These are phyloP conservation scores for Piezodorus guildinii DNA, from an alignment of 1,140 invertebrate species.

Conservation along the genomic window DNA sequence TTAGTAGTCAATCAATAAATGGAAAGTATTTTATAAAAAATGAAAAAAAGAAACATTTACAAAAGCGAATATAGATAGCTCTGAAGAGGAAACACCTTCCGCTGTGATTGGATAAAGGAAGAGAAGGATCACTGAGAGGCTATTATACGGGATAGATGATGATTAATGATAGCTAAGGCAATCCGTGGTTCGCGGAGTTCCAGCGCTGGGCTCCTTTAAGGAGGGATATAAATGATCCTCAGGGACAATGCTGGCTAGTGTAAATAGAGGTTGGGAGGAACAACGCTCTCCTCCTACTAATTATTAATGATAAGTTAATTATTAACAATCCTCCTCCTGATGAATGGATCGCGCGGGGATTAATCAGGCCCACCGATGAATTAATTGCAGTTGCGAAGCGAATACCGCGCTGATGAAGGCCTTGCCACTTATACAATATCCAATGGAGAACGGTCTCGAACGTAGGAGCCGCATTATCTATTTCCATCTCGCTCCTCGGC, in stretches of 20 bases:
- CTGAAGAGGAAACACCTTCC: no score
- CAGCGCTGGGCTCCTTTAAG: not conserved
- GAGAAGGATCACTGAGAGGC: no score
- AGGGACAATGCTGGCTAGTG: not conserved
- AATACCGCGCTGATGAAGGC: no score
- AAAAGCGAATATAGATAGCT: no score
- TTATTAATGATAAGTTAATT: constrained; percentile 8
- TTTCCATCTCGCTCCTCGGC: no score
- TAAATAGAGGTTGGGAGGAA: not conserved
- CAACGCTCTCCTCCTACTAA: not conserved
- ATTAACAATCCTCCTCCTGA: not conserved
- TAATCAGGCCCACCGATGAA: not conserved
- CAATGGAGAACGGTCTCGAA: no score
- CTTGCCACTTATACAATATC: no score
- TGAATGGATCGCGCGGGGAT: not conserved
- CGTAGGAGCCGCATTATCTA: no score
- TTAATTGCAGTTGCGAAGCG: not conserved
- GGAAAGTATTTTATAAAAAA: no score
- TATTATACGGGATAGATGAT: not conserved
- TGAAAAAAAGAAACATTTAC: no score
- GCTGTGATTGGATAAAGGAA: no score
- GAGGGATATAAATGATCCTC: not conserved
- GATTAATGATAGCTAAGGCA: not conserved
- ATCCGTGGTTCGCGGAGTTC: not conserved
- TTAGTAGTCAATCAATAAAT: no score